Base-by-base conservation (phyloP, 2,113 vertebrate genomes). In the Camelus bactrianus region DNA sequence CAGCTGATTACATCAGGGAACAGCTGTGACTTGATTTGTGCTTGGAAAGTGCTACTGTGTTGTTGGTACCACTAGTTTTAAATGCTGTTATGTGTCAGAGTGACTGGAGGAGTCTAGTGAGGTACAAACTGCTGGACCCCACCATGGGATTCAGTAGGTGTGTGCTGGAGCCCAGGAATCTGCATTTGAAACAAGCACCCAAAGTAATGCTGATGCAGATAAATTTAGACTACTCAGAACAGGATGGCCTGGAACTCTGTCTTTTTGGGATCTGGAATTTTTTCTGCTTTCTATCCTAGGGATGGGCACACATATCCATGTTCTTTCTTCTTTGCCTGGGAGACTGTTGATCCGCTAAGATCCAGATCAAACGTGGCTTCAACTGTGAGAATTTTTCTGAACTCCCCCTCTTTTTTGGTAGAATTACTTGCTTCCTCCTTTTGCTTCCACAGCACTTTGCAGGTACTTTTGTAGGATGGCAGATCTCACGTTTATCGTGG, bases 241-340 rank as follows among this genome's bases (percentile, higher is more conserved):
- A 26, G 13, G 8, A 0, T 52, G 56, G 3, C 19, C 28, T n/a
- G 32, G 70, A 75, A 75, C 52, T 15, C 14, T 82, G 73, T 75
- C 42, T 73, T 72, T 65, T 24, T 9, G 50, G 46, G 35, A 26
- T 77, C 60, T 77, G 76, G 58, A 58, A 38, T 92, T 48, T 84
- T 48, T 79, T 67, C 19, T 94, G 76, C 60, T 67, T 77, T 88
- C 69, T 89, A 19, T 76, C 83, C 46, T 42, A 91, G 60, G 42
- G 30, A 60, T 81, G 28, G 17, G 20, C 16, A 70, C 8, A 60
- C 3, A 0, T 52, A 14, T 91, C 86, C 76, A 46, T 75, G n/a
- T 15, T 82, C n/a, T 91, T 90, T 42, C 46, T 91, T 67, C 73
- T 81, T 93, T 96, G 80, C 73, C 54, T 48, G 50, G 87, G 32